Evolutionary conservation across 2,113 vertebrate species (phyloP).

Genomic region (Taurulus bubalis): DNA sequence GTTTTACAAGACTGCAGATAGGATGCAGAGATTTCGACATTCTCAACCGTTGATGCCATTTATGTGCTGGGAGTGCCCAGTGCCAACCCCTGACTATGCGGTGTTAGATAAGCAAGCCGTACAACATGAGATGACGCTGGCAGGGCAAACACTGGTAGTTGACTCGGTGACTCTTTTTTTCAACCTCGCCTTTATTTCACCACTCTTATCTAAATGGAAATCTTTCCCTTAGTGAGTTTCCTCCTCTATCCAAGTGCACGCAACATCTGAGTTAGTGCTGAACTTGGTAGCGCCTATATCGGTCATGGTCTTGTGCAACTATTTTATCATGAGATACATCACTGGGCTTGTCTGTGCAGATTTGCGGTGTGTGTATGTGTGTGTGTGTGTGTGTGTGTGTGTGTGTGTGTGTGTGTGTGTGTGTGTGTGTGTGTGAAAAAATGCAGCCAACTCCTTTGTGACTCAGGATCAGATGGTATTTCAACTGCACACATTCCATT

Average conservation of each 20-base stretch:
- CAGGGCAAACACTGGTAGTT: background rate
- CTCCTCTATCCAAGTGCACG: background rate
- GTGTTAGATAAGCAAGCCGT: slow-evolving; percentile 26
- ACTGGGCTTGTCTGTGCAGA: slow-evolving; percentile 38
- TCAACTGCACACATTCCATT: slow-evolving; percentile 19
- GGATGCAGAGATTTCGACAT: slow-evolving; percentile 13
- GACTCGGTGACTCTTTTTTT: slow-evolving; percentile 6
- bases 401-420: slow-evolving; percentile 8
- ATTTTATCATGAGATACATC: slow-evolving; percentile 20
- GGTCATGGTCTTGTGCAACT: background rate
- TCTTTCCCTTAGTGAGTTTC: background rate
- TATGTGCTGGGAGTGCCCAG: slow-evolving; percentile 34
- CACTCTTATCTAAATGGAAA: background rate
- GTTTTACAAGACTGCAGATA: slow-evolving; percentile 25
- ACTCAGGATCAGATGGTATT: slow-evolving; percentile 47
- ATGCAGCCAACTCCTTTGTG: slow-evolving; percentile 30
- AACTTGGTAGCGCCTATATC: background rate
- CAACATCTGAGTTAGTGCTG: background rate
- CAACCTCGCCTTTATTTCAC: slow-evolving; percentile 20
- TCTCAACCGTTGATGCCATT: slow-evolving; percentile 37
- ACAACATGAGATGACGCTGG: background rate
- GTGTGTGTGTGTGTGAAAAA: slow-evolving; percentile 19
- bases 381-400: slow-evolving; percentile 7
- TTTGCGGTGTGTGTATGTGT: background rate
- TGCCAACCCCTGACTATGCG: background rate